phyloP scores from a whole-genome alignment of 1,140 invertebrate species.

The Bemisia tabaci region DNA sequence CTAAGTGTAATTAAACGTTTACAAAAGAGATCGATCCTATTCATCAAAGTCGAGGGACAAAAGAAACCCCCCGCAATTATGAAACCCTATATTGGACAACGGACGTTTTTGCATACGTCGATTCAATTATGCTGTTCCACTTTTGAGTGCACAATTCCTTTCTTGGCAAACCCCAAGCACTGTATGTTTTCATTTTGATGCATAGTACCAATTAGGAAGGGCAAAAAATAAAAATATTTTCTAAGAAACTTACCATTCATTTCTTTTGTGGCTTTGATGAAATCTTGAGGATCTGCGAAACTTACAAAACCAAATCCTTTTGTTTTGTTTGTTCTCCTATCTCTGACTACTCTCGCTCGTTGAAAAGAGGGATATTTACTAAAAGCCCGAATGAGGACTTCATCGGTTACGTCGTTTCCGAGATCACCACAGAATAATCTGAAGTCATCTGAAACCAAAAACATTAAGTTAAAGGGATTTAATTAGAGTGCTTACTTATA shows the following conservation, averaged over 20 bases:
- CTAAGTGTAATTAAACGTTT: too few relatives aligned
- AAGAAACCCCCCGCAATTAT: too few relatives aligned
- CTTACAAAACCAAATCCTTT: slow-evolving; percentile 99
- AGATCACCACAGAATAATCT: slow-evolving; percentile 97
- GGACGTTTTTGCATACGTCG: too few relatives aligned
- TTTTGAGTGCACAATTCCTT: too few relatives aligned
- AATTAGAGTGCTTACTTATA: background rate
- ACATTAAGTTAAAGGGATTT: too few relatives aligned
- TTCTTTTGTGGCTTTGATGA: slow-evolving; percentile 96
- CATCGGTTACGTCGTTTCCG: slow-evolving; percentile 98
- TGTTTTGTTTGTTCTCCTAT: slow-evolving; percentile 94
- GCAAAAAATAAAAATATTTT: background rate
- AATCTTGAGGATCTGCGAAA: slow-evolving; percentile 95
- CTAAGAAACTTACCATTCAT: slow-evolving; percentile 62
- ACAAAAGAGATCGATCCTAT: too few relatives aligned
- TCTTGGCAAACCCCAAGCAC: too few relatives aligned
- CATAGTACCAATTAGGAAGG: too few relatives aligned
- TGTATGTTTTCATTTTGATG: too few relatives aligned
- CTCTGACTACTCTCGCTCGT: slow-evolving; percentile 87
- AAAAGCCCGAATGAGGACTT: slow-evolving; percentile 84
- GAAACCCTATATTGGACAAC: too few relatives aligned
- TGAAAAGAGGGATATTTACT: slow-evolving; percentile 90
- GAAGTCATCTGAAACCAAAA: slow-evolving; percentile 67
- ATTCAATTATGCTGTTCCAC: too few relatives aligned
- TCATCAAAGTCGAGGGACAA: too few relatives aligned